phyloP scores from a whole-genome alignment of 2,888 invertebrate species.

The Caenorhabditis sp. region DNA sequence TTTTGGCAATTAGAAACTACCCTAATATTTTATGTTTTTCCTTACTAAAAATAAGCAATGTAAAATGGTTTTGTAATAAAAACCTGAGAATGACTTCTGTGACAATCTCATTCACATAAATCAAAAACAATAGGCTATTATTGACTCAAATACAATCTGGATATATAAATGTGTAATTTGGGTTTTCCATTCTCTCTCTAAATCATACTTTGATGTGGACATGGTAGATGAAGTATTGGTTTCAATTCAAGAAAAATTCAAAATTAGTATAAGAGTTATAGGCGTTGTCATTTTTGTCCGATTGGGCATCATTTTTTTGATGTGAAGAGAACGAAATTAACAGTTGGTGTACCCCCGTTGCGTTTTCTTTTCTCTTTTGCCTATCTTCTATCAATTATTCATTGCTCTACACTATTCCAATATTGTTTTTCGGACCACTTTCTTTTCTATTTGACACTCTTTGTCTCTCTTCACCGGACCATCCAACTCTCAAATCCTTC shows the following conservation, averaged over 20 bases:
- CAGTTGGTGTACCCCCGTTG: constrained; percentile 4
- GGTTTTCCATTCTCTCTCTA: neutral
- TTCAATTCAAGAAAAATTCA: too few relatives aligned
- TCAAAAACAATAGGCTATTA: neutral
- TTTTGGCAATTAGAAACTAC: too few relatives aligned
- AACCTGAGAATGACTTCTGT: neutral
- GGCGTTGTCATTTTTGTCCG: neutral
- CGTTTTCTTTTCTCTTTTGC: neutral
- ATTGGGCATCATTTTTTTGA: neutral
- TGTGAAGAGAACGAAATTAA: neutral
- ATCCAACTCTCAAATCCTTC: neutral
- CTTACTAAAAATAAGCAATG: too few relatives aligned
- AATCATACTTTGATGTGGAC: too few relatives aligned
- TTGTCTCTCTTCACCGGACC: neutral
- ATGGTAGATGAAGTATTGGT: too few relatives aligned
- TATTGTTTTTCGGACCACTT: neutral
- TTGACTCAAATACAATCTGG: neutral
- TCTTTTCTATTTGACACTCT: neutral
- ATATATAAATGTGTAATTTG: neutral
- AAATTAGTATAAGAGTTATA: too few relatives aligned
- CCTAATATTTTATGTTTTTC: too few relatives aligned
- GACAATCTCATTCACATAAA: neutral
- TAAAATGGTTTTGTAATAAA: too few relatives aligned
- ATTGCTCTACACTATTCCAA: constrained; percentile 5
- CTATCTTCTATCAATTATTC: constrained; percentile 37